These are phyloP conservation scores for Papilio demoleus DNA, from an alignment of 2,888 invertebrate genomes.

Conservation along the genomic window DNA sequence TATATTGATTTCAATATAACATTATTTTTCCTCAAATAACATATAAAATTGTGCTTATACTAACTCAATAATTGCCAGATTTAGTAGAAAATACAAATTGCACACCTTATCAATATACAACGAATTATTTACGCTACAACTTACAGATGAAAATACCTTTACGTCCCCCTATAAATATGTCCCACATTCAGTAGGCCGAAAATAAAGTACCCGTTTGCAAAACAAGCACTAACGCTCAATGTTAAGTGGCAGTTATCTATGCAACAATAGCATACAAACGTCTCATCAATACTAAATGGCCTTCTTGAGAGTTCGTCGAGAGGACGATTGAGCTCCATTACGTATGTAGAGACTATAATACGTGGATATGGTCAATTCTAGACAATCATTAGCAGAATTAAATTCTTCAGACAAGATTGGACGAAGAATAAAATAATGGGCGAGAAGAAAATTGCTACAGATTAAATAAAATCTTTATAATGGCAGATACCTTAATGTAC, in stretches of 20 bases:
- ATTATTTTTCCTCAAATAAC: neutral
- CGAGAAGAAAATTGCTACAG: neutral
- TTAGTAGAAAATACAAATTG: too few species aligned
- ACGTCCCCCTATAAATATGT: too few species aligned
- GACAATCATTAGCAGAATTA: neutral
- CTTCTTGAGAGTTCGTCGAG: neutral
- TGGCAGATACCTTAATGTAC: too few species aligned
- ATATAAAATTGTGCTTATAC: neutral
- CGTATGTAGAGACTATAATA: neutral
- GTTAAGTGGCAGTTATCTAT: conserved; percentile 16
- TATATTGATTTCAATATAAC: conserved; percentile 1
- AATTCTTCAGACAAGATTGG: neutral
- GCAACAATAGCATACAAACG: conserved; percentile 7
- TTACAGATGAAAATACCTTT: too few species aligned
- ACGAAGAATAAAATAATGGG: neutral
- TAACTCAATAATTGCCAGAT: neutral
- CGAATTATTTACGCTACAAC: too few species aligned
- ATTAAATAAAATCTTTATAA: too few species aligned
- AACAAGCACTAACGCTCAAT: conserved; percentile 2
- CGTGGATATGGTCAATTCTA: neutral
- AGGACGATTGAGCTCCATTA: neutral
- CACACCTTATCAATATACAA: too few species aligned
- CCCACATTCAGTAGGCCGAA: too few species aligned
- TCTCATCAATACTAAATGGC: neutral
- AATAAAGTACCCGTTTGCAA: too few species aligned